phyloP scores from a whole-genome alignment of 2,888 invertebrate genomes.

The Sycophila texana region DNA sequence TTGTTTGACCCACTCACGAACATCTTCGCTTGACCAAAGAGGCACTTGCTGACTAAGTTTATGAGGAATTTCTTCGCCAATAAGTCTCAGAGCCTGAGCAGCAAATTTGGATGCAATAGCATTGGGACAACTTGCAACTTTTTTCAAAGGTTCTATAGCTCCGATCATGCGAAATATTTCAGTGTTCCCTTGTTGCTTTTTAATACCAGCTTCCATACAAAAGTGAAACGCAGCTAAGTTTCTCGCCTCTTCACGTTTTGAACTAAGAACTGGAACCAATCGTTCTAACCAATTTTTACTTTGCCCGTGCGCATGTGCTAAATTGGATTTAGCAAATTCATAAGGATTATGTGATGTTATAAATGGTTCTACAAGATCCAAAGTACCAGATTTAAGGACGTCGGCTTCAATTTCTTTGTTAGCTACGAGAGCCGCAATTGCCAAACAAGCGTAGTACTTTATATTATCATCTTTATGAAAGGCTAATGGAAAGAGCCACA shows the following conservation, averaged over 20 bases:
- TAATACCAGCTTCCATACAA: conserved; percentile 99
- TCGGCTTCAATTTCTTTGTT: conserved; percentile 99
- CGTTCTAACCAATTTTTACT: conserved; percentile 95
- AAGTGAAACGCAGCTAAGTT: conserved; percentile 98
- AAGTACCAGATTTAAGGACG: conserved; percentile 95
- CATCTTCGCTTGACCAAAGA: conserved; percentile 97
- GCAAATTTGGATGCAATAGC: conserved; percentile 98
- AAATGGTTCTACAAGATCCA: conserved; percentile 97
- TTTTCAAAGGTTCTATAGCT: conserved; percentile 95
- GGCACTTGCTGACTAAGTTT: conserved; percentile 98
- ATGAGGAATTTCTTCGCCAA: conserved; percentile 98
- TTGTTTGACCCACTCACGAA: conserved; percentile 98
- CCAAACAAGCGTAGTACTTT: conserved; percentile 98
- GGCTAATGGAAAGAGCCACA: conserved; percentile 98
- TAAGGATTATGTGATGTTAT: conserved; percentile 95
- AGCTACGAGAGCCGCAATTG: conserved; percentile 96
- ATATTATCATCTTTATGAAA: conserved; percentile 98
- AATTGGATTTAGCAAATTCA: conserved; percentile 94
- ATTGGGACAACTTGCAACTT: conserved; percentile 97
- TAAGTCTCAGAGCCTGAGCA: conserved; percentile 91
- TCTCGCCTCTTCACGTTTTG: conserved; percentile 95
- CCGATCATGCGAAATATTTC: conserved; percentile 95
- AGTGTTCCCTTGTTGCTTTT: conserved; percentile 93
- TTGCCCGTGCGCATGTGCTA: conserved; percentile 96
- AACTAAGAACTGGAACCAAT: conserved; percentile 94